Conservation (phyloP, 2,113 vertebrate species). For the Indicator indicator region DNA sequence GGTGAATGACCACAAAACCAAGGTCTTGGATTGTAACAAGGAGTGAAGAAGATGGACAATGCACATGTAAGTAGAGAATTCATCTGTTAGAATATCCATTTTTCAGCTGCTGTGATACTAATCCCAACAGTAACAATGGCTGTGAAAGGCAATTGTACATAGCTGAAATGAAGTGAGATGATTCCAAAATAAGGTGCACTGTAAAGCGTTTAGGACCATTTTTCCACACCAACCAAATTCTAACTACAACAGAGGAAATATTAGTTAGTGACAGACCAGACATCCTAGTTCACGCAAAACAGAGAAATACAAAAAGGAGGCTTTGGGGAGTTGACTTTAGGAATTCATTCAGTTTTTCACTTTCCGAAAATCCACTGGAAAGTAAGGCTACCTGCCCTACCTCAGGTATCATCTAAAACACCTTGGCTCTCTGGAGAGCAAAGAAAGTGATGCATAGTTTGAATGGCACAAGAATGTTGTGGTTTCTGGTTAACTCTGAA, state of each 20-base stretch:
- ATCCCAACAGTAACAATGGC: neutral
- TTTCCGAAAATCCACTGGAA: neutral
- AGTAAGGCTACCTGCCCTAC: neutral
- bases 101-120: neutral
- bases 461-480: neutral
- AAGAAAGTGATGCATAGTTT: neutral
- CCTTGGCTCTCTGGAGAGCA: neutral
- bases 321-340: neutral
- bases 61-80: neutral
- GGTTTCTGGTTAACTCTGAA: constrained; percentile 40
- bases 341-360: neutral
- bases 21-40: neutral
- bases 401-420: neutral
- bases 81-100: neutral
- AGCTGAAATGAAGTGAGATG: neutral
- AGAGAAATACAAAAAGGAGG: neutral
- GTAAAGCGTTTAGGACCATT: neutral
- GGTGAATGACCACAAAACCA: neutral
- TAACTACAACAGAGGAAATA: neutral
- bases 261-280: neutral
- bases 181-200: neutral
- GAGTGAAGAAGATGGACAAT: neutral
- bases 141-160: neutral
- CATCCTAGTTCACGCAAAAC: neutral
- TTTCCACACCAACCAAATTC: neutral